These are phyloP conservation scores for Noturus placidus DNA, from an alignment of 2,113 vertebrate genomes.

Conservation along the genomic window DNA sequence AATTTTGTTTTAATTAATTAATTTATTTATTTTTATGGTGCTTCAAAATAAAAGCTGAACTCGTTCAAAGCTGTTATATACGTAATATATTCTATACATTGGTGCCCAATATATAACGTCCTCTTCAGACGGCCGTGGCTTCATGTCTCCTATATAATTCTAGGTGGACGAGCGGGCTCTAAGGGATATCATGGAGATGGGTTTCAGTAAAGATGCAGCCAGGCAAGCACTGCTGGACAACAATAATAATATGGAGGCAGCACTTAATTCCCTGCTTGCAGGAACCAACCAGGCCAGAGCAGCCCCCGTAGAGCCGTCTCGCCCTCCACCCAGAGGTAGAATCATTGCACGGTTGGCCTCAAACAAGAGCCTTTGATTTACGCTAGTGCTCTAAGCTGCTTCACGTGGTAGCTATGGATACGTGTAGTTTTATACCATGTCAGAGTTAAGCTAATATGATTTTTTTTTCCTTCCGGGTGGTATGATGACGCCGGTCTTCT, in stretches of 20 bases:
- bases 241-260: conserved; percentile 91
- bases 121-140: not conserved
- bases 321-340: conserved; percentile 80
- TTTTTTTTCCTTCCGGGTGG: not conserved
- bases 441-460: not conserved
- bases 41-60: not conserved
- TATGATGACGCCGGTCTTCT: not conserved
- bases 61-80: not conserved
- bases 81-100: not conserved
- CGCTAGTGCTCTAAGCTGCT: not conserved
- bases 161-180: conserved; percentile 95
- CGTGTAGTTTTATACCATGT: conserved; percentile 5
- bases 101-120: no score
- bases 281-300: conserved; percentile 78
- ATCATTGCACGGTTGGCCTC: not conserved
- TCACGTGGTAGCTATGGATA: not conserved
- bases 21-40: no score
- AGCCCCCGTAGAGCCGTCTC: conserved; percentile 55
- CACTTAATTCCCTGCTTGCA: conserved; percentile 89
- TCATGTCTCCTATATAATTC: not conserved
- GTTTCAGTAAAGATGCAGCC: conserved; percentile 91
- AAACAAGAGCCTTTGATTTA: not conserved
- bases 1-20: no score
- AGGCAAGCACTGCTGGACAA: conserved; percentile 94
- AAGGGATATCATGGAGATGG: conserved; percentile 97